These are phyloP conservation scores for Stomatorhinus ivindoensis DNA, from an alignment of 2,113 vertebrate species.

Conservation along the genomic window DNA sequence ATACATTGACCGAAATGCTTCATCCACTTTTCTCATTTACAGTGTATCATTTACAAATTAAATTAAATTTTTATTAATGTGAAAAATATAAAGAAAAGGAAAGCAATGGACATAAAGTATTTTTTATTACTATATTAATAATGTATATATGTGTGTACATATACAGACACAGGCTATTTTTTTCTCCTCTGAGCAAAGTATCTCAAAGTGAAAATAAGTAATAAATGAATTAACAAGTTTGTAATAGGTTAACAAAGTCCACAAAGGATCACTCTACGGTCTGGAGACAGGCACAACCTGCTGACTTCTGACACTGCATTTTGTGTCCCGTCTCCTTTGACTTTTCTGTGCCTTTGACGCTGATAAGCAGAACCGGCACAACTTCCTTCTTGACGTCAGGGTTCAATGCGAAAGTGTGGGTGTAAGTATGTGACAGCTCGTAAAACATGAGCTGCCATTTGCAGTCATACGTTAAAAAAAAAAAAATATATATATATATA, in stretches of 20 bases:
- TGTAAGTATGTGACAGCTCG: constrained; percentile 13
- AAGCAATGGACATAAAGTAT: neutral
- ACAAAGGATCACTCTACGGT: neutral
- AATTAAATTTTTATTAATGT: neutral
- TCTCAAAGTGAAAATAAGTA: neutral
- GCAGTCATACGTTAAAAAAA: constrained; percentile 8
- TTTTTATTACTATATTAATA: no score
- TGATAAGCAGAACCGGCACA: neutral
- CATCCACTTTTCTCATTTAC: neutral
- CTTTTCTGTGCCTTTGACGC: neutral
- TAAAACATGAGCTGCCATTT: constrained; percentile 16
- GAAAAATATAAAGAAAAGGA: neutral
- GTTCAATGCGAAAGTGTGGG: neutral
- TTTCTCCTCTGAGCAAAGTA: neutral
- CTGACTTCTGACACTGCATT: neutral
- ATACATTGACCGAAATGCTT: neutral
- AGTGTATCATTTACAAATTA: neutral
- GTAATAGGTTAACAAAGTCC: neutral
- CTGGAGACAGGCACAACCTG: neutral
- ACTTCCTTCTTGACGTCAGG: neutral
- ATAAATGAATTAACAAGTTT: neutral
- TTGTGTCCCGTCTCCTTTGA: no score
- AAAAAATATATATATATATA: neutral
- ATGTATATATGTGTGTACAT: neutral
- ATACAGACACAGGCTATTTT: no score